A percentile compares a stretch with the other conserved stretches of the same genome.
These are phyloP conservation scores for Choristoneura rosaceana DNA, from an alignment of 2,888 invertebrate genomes.

Conservation along the genomic window DNA sequence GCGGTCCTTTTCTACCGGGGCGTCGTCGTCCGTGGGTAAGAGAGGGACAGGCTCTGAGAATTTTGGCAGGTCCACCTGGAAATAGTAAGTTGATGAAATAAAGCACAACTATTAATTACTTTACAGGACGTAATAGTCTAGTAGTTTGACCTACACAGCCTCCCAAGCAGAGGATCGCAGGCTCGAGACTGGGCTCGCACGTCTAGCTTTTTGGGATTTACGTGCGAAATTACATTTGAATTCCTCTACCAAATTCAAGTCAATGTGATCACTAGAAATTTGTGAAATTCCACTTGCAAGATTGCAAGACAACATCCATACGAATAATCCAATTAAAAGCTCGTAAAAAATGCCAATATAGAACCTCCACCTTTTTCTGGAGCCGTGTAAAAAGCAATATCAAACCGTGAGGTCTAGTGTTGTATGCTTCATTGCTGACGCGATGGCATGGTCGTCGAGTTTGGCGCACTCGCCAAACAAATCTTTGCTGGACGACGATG, in stretches of 20 bases:
- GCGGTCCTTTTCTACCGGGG: slow-evolving; percentile 62
- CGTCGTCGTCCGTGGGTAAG: slow-evolving; percentile 67
- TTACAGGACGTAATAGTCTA: too few species aligned
- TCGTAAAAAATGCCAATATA: background rate
- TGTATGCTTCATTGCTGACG: slow-evolving; percentile 92
- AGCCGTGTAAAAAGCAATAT: background rate
- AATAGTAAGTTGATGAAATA: background rate
- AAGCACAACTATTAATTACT: too few species aligned
- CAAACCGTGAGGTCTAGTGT: slow-evolving; percentile 82
- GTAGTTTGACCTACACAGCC: too few species aligned
- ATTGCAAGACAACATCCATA: too few species aligned
- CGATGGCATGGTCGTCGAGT: slow-evolving; percentile 95
- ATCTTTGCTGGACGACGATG: slow-evolving; percentile 94
- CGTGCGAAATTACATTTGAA: too few species aligned
- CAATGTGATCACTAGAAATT: too few species aligned
- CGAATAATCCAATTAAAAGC: too few species aligned
- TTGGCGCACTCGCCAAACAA: slow-evolving; percentile 99
- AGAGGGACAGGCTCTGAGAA: slow-evolving; percentile 88
- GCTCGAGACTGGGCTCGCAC: too few species aligned
- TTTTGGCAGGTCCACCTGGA: slow-evolving; percentile 90
- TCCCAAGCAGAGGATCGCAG: too few species aligned
- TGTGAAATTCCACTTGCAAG: too few species aligned
- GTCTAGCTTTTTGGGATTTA: too few species aligned
- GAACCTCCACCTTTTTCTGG: background rate
- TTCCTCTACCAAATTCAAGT: too few species aligned